phyloP scores from a whole-genome alignment of 2,888 invertebrate species.

The Drosophila borborema region DNA sequence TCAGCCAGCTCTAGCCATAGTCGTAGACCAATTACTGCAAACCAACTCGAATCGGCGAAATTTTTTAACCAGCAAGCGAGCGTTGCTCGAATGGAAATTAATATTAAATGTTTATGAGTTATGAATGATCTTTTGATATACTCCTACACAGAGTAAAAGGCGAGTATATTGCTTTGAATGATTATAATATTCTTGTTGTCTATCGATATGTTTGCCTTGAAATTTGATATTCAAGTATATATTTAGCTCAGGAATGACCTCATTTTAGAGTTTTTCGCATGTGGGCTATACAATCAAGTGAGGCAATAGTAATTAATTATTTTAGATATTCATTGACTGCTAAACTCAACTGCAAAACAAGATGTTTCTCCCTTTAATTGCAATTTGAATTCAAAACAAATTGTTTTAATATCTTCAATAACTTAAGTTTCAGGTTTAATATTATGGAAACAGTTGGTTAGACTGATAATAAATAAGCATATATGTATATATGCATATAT shows the following conservation, averaged over 20 bases:
- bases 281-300: not conserved
- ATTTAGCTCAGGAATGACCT: not conserved
- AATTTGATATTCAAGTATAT: not conserved
- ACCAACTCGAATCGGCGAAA: constrained; percentile 15
- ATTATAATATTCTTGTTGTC: not conserved
- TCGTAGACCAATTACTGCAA: constrained; percentile 20
- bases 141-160: not conserved
- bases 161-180: not conserved
- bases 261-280: not conserved
- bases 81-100: constrained; percentile 1
- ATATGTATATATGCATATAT: not conserved
- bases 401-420: constrained; percentile 9
- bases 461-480: constrained; percentile 4
- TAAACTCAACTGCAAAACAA: too few relatives aligned
- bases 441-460: not conserved
- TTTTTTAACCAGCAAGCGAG: not conserved
- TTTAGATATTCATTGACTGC: too few relatives aligned
- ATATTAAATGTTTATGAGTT: not conserved
- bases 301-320: too few relatives aligned
- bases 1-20: constrained; percentile 7
- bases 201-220: not conserved
- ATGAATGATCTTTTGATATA: not conserved
- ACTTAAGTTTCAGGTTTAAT: not conserved
- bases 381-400: not conserved
- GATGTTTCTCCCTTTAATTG: too few relatives aligned